These are phyloP conservation scores for Neodiprion fabricii DNA, from an alignment of 1,140 invertebrate genomes.

Conservation along the genomic window DNA sequence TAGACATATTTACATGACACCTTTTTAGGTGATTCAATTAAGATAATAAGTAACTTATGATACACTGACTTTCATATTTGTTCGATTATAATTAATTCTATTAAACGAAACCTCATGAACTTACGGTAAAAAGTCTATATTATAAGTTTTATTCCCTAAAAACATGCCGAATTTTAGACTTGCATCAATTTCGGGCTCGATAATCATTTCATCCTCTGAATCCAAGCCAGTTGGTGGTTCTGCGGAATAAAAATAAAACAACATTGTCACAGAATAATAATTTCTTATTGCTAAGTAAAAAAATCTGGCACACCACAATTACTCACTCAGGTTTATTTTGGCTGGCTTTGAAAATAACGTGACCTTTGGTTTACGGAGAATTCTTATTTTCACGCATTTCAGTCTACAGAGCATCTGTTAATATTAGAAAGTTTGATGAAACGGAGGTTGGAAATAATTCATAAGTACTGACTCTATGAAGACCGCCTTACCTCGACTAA, in stretches of 20 bases:
- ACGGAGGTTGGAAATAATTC: slow-evolving; percentile 22
- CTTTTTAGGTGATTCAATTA: background rate
- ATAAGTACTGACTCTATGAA: background rate
- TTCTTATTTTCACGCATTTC: slow-evolving; percentile 49
- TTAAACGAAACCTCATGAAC: background rate
- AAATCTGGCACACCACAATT: slow-evolving; percentile 9
- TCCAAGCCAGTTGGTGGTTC: slow-evolving; percentile 45
- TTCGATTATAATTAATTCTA: background rate
- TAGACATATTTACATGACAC: no score
- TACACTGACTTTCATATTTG: background rate
- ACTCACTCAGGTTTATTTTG: slow-evolving; percentile 44
- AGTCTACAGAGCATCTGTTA: slow-evolving; percentile 56
- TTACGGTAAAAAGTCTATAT: slow-evolving; percentile 60
- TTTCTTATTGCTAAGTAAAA: slow-evolving; percentile 25
- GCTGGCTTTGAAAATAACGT: slow-evolving; percentile 54
- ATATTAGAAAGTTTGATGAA: slow-evolving; percentile 21
- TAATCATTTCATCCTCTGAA: slow-evolving; percentile 54
- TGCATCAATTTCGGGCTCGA: slow-evolving; percentile 61
- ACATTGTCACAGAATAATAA: slow-evolving; percentile 18
- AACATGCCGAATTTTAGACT: slow-evolving; percentile 65
- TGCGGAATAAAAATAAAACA: slow-evolving; percentile 14
- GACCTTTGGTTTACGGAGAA: slow-evolving; percentile 41
- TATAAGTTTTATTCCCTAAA: slow-evolving; percentile 65
- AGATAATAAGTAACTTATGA: background rate
- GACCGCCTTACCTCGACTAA: slow-evolving; percentile 56